Conservation (phyloP, 2,797 vertebrate genomes). For the Threskiornis aethiopicus region DNA sequence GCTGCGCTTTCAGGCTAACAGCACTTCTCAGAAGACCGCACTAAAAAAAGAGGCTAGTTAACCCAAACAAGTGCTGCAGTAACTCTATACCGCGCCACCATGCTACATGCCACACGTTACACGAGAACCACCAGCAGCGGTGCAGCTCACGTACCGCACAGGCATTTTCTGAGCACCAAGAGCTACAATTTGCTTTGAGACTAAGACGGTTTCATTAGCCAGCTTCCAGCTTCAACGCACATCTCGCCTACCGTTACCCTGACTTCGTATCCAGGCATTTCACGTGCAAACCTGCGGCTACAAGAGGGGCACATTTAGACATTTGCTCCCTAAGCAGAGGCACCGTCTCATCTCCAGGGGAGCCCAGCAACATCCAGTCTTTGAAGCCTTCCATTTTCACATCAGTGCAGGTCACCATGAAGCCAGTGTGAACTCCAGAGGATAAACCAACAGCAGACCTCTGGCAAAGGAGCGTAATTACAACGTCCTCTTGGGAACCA, state of each 20-base stretch:
- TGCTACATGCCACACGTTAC: not conserved
- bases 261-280: not conserved
- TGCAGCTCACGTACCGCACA: not conserved
- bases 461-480: not conserved
- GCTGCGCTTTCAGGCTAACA: not conserved
- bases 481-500: not conserved
- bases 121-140: not conserved
- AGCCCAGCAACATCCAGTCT: not conserved
- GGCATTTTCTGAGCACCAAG: no score
- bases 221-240: not conserved
- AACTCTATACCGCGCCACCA: no score
- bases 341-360: not conserved
- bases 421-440: not conserved
- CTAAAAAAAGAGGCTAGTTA: not conserved
- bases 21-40: not conserved
- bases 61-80: not conserved
- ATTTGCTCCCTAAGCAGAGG: not conserved
- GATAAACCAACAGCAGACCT: not conserved
- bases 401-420: not conserved
- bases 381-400: not conserved
- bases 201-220: not conserved
- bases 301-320: not conserved
- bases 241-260: not conserved
- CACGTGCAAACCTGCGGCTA: not conserved
- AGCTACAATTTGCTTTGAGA: not conserved